phyloP scores from a whole-genome alignment of 2,797 vertebrate genomes.

The Tokudaia muenninki region DNA sequence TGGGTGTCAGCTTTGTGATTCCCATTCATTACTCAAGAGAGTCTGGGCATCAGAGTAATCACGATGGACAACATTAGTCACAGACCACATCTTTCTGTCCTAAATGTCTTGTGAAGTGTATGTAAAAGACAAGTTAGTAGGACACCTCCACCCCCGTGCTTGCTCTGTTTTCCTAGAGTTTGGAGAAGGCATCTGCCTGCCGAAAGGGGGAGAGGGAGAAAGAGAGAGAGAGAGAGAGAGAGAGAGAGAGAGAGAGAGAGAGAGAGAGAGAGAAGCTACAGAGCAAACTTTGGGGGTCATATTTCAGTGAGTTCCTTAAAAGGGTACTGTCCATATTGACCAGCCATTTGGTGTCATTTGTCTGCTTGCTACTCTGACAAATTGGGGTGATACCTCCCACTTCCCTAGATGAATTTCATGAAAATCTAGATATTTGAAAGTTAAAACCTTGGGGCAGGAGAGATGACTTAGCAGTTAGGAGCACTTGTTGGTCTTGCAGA shows the following conservation, averaged over 20 bases:
- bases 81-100: neutral
- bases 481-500: neutral
- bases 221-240: too few species aligned
- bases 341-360: neutral
- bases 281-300: neutral
- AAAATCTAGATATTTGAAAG: slow-evolving; percentile 32
- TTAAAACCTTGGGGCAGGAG: neutral
- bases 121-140: neutral
- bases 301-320: neutral
- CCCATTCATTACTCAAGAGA: neutral
- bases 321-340: neutral
- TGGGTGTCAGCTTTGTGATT: neutral
- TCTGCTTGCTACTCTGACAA: neutral
- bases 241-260: too few species aligned
- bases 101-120: neutral
- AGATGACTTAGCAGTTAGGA: neutral
- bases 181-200: neutral
- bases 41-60: neutral
- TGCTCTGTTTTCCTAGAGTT: neutral
- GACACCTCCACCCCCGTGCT: neutral
- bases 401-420: neutral
- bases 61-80: neutral
- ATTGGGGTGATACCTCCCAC: neutral
- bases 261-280: neutral
- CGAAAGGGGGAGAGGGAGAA: too few species aligned